phyloP scores from a whole-genome alignment of 2,113 vertebrate genomes.

The Colistium nudipinnis region DNA sequence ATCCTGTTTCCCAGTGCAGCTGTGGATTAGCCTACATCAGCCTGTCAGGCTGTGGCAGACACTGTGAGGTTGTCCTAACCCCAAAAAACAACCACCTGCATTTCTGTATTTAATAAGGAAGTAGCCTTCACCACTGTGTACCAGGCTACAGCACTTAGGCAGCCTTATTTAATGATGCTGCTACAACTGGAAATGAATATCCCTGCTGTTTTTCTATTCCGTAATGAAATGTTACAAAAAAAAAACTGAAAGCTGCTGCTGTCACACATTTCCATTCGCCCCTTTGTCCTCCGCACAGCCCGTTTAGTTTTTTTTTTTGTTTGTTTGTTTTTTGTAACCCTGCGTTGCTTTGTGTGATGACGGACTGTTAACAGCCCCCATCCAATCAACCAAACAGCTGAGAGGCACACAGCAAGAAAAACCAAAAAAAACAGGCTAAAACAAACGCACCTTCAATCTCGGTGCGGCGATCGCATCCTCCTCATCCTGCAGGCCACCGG shows the following conservation, averaged over 20 bases:
- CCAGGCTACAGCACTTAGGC: conserved; percentile 5
- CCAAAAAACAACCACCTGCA: background rate
- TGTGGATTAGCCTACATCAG: conserved; percentile 2
- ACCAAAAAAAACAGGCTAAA: too few relatives aligned
- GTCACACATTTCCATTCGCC: conserved; percentile 16
- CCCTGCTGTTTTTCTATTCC: background rate
- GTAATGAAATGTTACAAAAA: background rate
- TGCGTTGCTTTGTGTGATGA: conserved; percentile 5
- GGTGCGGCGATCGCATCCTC: too few relatives aligned
- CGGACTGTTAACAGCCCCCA: background rate
- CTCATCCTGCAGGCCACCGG: too few relatives aligned
- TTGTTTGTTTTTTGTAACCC: too few relatives aligned
- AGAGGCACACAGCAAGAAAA: too few relatives aligned
- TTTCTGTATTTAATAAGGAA: background rate
- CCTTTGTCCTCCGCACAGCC: conserved; percentile 50
- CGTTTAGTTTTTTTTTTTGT: too few relatives aligned
- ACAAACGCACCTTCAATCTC: too few relatives aligned
- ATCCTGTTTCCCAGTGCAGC: conserved; percentile 1
- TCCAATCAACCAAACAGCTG: too few relatives aligned
- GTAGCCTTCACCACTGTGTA: background rate
- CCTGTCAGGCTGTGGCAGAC: conserved; percentile 1
- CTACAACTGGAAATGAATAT: background rate
- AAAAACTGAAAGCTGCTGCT: conserved; percentile 8
- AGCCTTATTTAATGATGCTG: background rate
- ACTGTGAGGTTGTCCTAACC: background rate